Evolutionary conservation across 2,888 invertebrate species (phyloP), one percentile per base, ranked within the genome.

Genomic region (Drosophila aldrichi): DNA sequence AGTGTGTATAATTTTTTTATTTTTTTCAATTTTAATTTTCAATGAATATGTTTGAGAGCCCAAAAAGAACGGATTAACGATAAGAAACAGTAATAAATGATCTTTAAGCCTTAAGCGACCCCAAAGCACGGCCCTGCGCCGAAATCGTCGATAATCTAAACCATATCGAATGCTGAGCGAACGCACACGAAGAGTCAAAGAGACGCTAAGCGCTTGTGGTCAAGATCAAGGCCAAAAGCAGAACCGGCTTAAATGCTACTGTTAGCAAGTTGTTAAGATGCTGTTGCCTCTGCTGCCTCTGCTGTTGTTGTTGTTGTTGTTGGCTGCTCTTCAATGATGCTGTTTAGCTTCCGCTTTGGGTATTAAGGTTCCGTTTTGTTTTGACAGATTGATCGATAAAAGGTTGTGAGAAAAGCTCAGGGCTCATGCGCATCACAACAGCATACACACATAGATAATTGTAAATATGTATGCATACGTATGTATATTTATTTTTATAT

Each of bases 141-240:
- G 61, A 79, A 74, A 74, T 65, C 70, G 9, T 36, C 20, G 56
- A 41, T 51, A 51, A 64, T 41, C 54, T 9, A 44, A 65, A 40
- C 59, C 43, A 40, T 36, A 59, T 55, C 44, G 49, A 41, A 44
- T 29, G 29, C 20, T 36, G 36, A 43, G 10, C 22, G 20, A 10
- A 16, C 25, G 43, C 29, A 55, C 29, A 25, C 40, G 57, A 54
- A 43, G 58, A 68, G 32, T 43, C 38, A 57, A 25, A 52, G 14
- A 54, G 38, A 29, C 59, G 22, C 16, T 56, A 56, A 41, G n/a
- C 41, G 61, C 52, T 79, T 80, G 79, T 90, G 91, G 91, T 90
- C 91, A 89, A 89, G 89, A 90, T 91, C 91, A 91, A 82, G 90
- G 89, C 44, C 79, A 66, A 70, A 57, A 55, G 38, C 46, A 62